Evolutionary conservation across 2,888 invertebrate genomes (phyloP).

Genomic region (Drosophila monieri): DNA sequence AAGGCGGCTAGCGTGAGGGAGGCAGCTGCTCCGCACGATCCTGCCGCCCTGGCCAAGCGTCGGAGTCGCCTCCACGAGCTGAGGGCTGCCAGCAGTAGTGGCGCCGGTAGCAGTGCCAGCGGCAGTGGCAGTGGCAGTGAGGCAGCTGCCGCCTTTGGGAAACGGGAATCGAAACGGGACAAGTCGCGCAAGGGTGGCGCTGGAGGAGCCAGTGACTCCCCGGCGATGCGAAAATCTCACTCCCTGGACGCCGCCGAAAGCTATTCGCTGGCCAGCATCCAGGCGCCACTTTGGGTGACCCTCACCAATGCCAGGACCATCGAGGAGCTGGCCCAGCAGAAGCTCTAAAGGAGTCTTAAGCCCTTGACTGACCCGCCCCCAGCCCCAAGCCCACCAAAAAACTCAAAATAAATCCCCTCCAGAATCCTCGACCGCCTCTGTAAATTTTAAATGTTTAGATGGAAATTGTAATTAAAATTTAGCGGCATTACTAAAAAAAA

Average conservation of each 20-base stretch:
- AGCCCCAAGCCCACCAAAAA: slow-evolving; percentile 24
- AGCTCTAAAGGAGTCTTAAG: slow-evolving; percentile 50
- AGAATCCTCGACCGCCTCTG: slow-evolving; percentile 6
- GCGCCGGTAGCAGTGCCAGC: neutral
- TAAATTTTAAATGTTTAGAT: slow-evolving; percentile 43
- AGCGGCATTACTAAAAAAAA: slow-evolving; percentile 31
- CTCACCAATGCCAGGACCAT: slow-evolving; percentile 89
- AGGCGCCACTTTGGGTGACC: slow-evolving; percentile 92
- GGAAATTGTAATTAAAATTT: slow-evolving; percentile 16
- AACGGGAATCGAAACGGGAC: slow-evolving; percentile 51
- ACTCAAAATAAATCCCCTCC: slow-evolving; percentile 3
- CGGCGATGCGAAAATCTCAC: slow-evolving; percentile 73
- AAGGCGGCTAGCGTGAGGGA: slow-evolving; percentile 69
- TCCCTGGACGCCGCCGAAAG: slow-evolving; percentile 75
- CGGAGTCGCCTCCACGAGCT: slow-evolving; percentile 67
- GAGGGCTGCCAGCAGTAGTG: slow-evolving; percentile 54
- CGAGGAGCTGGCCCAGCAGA: slow-evolving; percentile 81
- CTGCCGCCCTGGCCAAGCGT: slow-evolving; percentile 63
- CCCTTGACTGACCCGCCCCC: neutral
- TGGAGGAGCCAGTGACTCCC: slow-evolving; percentile 5
- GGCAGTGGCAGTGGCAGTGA: slow-evolving; percentile 42
- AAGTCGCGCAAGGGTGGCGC: slow-evolving; percentile 28
- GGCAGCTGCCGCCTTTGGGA: slow-evolving; percentile 52
- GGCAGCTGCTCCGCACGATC: slow-evolving; percentile 27
- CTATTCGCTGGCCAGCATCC: slow-evolving; percentile 85